Evolutionary conservation across 1,140 invertebrate species (phyloP), one percentile per base, ranked within the genome.

Genomic region (Apis laboriosa): DNA sequence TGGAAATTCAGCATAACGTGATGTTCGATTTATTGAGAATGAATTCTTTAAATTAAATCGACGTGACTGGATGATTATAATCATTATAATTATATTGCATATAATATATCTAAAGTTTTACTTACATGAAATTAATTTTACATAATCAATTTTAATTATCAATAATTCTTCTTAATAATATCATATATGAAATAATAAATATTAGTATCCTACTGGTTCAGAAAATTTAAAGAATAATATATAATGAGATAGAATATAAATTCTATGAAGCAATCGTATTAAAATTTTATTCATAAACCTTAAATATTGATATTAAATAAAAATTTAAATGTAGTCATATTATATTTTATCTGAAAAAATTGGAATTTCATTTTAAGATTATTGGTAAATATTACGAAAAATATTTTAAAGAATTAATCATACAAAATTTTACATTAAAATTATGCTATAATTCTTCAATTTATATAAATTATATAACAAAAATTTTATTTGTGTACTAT

Each of bases 31-130:
- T 60, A 55, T 78, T 85, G 89, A 90, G 87, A 90, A 85, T 83
- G 84, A 90, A 89, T 86, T 90, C 84, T 72, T 78, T 21, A 55
- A 64, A 76, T 73, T 90, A 91, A 90, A 90, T 84, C 84, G 84
- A 90, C 63, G 66, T 81, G 34, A 56, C 5, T 34, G 34, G 85
- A 51, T 87, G 78, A 80, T 61, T 77, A 77, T 84, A 87, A 66
- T 63, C 72, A 43, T 84, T 81, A 68, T 86, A 79, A 86, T 76
- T 43, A 43, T 43, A 43, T 43, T 80, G 56, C 60, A 56, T 24
- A 34, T 24, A 60, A 34, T 7, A 53, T 63, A 55, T 24, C 56
- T 21, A 71, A 84, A 71, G 24, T 19, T 74, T 61, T 49, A 49
- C 4, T 49, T 0, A 21, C 4, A 21, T 4, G 5, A 49, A 15